These are phyloP conservation scores for Nemurella pictetii DNA, from an alignment of 2,888 invertebrate genomes.

Conservation along the genomic window DNA sequence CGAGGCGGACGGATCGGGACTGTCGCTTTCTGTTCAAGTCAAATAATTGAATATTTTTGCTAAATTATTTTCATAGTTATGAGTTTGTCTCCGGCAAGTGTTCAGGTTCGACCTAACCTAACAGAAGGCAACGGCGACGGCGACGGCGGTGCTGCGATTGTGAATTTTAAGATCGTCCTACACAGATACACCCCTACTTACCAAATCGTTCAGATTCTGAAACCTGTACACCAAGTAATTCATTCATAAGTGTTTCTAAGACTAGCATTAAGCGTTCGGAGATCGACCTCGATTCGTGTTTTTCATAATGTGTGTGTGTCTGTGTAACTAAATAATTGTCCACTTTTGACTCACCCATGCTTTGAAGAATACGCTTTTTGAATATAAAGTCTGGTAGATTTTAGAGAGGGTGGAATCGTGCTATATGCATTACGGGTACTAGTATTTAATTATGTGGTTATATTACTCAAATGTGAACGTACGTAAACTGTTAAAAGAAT, in stretches of 20 bases:
- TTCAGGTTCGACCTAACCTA: conserved; percentile 7
- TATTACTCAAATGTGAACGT: background rate
- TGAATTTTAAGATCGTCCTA: background rate
- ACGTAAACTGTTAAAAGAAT: background rate
- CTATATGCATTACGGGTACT: background rate
- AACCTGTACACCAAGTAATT: background rate
- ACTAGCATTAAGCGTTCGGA: background rate
- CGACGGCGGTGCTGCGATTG: background rate
- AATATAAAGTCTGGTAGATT: background rate
- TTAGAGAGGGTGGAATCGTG: background rate
- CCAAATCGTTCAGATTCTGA: background rate
- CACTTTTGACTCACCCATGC: background rate
- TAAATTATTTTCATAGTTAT: conserved; percentile 1
- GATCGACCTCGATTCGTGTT: background rate
- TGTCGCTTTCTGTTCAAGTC: background rate
- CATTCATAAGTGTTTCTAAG: background rate
- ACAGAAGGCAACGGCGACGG: background rate
- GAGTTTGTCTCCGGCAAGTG: background rate
- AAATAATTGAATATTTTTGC: conserved; percentile 20
- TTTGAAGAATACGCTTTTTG: background rate
- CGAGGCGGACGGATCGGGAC: background rate
- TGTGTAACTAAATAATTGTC: no score
- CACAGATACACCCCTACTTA: background rate
- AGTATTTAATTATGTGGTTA: background rate
- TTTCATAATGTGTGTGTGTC: background rate